Evolutionary conservation across 2,797 vertebrate genomes (phyloP).

Genomic region (Peromyscus eremicus): DNA sequence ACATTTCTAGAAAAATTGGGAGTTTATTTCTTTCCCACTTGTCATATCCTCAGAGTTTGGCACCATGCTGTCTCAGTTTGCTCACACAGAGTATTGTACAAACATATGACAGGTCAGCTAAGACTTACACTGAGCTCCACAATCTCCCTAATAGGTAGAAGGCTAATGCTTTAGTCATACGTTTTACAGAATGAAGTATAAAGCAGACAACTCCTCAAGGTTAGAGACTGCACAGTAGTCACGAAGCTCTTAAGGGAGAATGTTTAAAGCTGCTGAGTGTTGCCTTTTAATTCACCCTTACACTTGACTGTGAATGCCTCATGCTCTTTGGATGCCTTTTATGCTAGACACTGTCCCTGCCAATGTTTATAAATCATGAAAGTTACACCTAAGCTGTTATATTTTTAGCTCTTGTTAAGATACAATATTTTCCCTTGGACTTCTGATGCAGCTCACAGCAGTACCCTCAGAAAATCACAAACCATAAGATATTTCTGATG

Average conservation of each 20-base stretch:
- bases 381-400: neutral
- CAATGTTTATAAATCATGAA: neutral
- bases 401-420: neutral
- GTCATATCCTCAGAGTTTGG: neutral
- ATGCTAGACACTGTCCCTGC: neutral
- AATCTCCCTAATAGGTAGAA: neutral
- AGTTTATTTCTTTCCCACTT: neutral
- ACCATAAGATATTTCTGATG: neutral
- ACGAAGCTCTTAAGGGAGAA: neutral
- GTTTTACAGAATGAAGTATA: slow-evolving; percentile 11
- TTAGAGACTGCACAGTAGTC: neutral
- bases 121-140: neutral
- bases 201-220: neutral
- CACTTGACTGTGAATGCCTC: neutral
- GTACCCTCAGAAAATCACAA: neutral
- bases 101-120: neutral
- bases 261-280: neutral
- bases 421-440: neutral
- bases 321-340: neutral
- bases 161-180: neutral
- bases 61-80: neutral
- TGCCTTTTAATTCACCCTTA: neutral
- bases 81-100: neutral
- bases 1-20: neutral
- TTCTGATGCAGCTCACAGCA: neutral